Evolutionary conservation across 2,113 vertebrate genomes (phyloP).

Genomic region (Centrocercus urophasianus): DNA sequence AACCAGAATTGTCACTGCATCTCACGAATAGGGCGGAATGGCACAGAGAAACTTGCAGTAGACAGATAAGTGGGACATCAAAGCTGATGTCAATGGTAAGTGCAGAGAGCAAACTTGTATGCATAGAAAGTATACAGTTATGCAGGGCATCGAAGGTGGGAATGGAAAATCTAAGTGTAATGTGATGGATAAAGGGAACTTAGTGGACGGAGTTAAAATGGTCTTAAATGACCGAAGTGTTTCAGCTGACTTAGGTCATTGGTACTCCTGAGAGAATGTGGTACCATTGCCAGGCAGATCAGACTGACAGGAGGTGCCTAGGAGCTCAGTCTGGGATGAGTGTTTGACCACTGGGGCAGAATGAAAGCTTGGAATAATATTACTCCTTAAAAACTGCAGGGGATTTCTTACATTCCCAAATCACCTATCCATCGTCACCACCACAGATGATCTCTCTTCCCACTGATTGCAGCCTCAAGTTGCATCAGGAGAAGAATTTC

Average conservation of each 20-base stretch:
- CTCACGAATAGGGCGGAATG: not conserved
- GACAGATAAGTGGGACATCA: not conserved
- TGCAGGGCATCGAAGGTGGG: not conserved
- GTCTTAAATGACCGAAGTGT: not conserved
- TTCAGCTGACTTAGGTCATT: not conserved
- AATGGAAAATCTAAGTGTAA: conserved; percentile 11
- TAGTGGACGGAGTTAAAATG: not conserved
- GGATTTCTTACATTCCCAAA: not conserved
- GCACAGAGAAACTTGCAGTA: not conserved
- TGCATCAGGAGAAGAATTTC: not conserved
- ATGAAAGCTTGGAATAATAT: conserved; percentile 2
- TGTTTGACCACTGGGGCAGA: not conserved
- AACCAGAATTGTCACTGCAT: conserved; percentile 3
- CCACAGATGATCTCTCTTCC: not conserved
- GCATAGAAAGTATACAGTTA: not conserved
- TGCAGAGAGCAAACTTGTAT: not conserved
- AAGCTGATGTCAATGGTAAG: not conserved
- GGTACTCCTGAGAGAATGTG: not conserved
- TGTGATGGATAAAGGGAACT: not conserved
- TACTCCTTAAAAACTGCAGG: not conserved
- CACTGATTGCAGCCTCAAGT: not conserved
- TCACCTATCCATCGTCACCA: not conserved
- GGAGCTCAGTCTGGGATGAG: not conserved
- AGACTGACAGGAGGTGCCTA: not conserved
- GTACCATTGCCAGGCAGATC: not conserved